Conservation (phyloP, 2,888 invertebrate species). For the Deroplatys truncata region DNA sequence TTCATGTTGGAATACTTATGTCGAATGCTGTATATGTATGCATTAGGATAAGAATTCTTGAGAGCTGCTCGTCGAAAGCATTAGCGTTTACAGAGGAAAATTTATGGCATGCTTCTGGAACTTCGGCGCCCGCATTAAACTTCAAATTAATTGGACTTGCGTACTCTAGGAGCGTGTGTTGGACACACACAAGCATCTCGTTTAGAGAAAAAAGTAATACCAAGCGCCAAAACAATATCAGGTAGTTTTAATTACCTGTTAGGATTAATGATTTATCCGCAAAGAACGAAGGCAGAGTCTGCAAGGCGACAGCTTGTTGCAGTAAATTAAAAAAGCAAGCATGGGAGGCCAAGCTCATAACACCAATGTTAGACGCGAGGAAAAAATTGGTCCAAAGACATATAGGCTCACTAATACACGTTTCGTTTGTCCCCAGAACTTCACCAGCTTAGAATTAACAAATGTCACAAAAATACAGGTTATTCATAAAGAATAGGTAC, state of each 20-base stretch:
- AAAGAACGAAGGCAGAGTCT: not conserved
- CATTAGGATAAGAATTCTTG: not conserved
- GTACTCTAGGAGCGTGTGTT: not conserved
- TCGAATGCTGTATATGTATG: not conserved
- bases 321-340: not conserved
- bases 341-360: not conserved
- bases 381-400: no score
- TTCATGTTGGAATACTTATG: no score
- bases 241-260: slow-evolving; percentile 3
- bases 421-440: no score
- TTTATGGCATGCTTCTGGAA: not conserved
- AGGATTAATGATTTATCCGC: not conserved
- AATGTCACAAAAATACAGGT: no score
- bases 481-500: no score
- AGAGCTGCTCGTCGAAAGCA: no score
- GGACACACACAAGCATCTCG: not conserved
- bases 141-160: not conserved
- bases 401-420: no score
- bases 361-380: not conserved
- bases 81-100: not conserved
- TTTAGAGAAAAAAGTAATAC: not conserved
- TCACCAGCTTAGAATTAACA: no score
- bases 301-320: not conserved
- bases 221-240: not conserved
- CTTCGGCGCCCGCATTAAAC: not conserved